These are phyloP conservation scores for Pocillopora verrucosa DNA, from an alignment of 64 coral and sea anemone species.

Conservation along the genomic window DNA sequence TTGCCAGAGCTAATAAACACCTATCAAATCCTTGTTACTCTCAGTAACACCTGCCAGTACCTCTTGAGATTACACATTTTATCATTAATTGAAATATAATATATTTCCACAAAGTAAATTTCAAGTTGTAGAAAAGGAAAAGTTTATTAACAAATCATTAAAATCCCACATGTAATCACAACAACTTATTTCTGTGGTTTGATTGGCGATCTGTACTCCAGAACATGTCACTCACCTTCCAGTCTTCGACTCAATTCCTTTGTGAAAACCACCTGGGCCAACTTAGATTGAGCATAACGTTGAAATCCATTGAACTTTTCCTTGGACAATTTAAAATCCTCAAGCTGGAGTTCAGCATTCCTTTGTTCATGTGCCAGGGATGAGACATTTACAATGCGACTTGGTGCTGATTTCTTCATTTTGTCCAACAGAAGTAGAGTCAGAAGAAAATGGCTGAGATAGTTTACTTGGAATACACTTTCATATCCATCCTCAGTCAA, in stretches of 20 bases:
- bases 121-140: no score
- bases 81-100: no score
- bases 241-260: slow-evolving; percentile 29
- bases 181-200: neutral
- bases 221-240: neutral
- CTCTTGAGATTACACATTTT: no score
- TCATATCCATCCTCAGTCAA: slow-evolving; percentile 76
- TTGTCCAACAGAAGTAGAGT: slow-evolving; percentile 71
- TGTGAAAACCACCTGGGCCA: slow-evolving; percentile 50
- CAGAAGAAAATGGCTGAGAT: slow-evolving; percentile 80
- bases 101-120: no score
- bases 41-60: no score
- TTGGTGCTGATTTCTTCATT: slow-evolving; percentile 71
- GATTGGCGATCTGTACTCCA: neutral
- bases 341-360: neutral
- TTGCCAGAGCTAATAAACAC: neutral
- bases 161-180: no score
- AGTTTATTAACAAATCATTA: no score
- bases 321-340: slow-evolving; percentile 51
- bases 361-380: neutral
- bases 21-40: no score
- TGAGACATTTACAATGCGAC: slow-evolving; percentile 83
- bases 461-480: slow-evolving; percentile 66
- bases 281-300: neutral
- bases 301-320: neutral